Conservation (phyloP, 1,140 invertebrate genomes). For the Drosophila sulfurigaster region DNA sequence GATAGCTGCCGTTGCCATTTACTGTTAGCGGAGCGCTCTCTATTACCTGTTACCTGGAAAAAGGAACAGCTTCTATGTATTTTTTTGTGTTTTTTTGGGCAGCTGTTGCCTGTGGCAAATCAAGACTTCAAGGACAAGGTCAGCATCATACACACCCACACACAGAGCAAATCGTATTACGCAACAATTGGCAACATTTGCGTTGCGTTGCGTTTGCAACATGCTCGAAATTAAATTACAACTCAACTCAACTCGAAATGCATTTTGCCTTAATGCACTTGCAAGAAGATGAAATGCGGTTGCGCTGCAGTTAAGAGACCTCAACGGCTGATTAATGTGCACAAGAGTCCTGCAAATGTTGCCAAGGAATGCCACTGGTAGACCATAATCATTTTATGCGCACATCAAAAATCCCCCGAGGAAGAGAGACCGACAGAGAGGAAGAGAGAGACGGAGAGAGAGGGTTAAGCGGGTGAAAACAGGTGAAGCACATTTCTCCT, state of each 20-base stretch:
- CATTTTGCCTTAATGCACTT: conserved; percentile 18
- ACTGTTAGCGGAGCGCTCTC: conserved; percentile 40
- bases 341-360: conserved; percentile 5
- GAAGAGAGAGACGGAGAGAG: background rate
- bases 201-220: conserved; percentile 30
- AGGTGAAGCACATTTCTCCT: conserved; percentile 3
- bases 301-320: background rate
- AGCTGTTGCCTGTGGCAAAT: conserved; percentile 27
- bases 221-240: conserved; percentile 36
- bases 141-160: background rate
- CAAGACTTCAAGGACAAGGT: conserved; percentile 26
- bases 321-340: conserved; percentile 39
- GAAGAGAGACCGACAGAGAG: too few relatives aligned
- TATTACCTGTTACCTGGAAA: conserved; percentile 1
- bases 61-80: conserved; percentile 14
- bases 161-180: background rate
- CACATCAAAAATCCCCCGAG: conserved; percentile 25
- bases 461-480: background rate
- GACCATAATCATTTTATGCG: conserved; percentile 71
- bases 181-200: conserved; percentile 17
- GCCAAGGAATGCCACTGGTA: conserved; percentile 13
- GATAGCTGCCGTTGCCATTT: conserved; percentile 49
- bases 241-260: conserved; percentile 16
- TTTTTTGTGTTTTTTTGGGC: background rate
- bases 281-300: background rate